A percentile compares a stretch with the other conserved stretches of the same genome.
Evolutionary conservation across 2,113 vertebrate genomes (phyloP).

Genomic region (Abramis brama): DNA sequence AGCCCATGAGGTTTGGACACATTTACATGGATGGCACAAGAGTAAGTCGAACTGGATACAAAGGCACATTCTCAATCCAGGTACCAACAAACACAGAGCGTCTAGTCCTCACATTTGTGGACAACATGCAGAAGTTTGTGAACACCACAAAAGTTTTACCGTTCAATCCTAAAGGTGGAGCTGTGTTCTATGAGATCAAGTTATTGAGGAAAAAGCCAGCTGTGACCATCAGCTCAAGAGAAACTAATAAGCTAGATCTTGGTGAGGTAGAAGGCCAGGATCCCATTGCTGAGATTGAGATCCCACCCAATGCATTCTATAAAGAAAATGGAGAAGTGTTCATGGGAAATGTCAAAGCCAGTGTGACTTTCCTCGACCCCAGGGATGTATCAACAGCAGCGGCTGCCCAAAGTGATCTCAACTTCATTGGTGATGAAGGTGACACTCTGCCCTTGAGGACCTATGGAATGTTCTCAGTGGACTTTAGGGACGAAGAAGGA

Average conservation of each 20-base stretch:
- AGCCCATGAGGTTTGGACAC: conserved; percentile 95
- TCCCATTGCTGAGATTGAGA: conserved; percentile 88
- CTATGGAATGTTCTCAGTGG: conserved; percentile 97
- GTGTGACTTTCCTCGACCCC: conserved; percentile 93
- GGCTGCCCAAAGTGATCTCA: conserved; percentile 92
- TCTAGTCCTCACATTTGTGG: conserved; percentile 94
- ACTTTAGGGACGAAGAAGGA: conserved; percentile 84
- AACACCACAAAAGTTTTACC: conserved; percentile 96
- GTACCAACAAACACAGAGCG: conserved; percentile 87
- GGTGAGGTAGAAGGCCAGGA: conserved; percentile 86
- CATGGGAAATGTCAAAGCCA: conserved; percentile 89
- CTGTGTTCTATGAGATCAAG: conserved; percentile 93
- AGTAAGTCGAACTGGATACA: conserved; percentile 94
- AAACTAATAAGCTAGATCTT: conserved; percentile 86
- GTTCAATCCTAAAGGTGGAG: conserved; percentile 89
- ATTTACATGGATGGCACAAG: conserved; percentile 87
- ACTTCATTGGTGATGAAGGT: conserved; percentile 88
- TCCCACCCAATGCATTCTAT: conserved; percentile 90
- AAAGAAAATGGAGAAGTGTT: conserved; percentile 89
- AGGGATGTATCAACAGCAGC: conserved; percentile 86
- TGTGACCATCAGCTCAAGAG: conserved; percentile 80
- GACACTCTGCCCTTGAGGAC: conserved; percentile 90
- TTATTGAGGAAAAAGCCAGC: conserved; percentile 86
- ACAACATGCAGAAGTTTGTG: conserved; percentile 93
- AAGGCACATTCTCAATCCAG: conserved; percentile 92